Conservation (phyloP, 2,113 vertebrate genomes). For the Chloroceryle aenea region DNA sequence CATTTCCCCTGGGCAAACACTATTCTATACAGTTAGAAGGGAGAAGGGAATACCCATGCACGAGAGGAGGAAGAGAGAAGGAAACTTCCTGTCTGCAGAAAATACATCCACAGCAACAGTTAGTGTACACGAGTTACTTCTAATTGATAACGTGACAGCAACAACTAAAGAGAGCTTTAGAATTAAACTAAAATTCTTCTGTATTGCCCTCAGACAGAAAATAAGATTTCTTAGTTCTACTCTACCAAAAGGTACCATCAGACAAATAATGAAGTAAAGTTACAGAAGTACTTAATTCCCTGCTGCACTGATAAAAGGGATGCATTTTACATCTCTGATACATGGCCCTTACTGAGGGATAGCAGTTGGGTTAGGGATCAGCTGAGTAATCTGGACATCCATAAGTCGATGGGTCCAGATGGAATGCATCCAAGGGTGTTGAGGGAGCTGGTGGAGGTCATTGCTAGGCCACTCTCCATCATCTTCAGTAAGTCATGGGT, state of each 20-base stretch:
- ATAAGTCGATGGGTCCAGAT: too few species aligned
- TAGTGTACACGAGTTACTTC: background rate
- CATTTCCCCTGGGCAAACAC: fast-evolving
- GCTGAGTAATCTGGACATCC: too few species aligned
- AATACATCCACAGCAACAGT: background rate
- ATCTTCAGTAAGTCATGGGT: too few species aligned
- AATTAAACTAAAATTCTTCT: background rate
- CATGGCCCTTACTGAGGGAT: background rate
- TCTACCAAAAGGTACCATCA: background rate
- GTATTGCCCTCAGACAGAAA: background rate
- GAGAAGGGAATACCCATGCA: background rate
- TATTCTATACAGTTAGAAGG: background rate
- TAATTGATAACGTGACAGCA: background rate
- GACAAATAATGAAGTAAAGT: background rate
- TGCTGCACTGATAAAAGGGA: background rate
- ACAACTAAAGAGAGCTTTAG: background rate
- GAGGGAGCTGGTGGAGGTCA: too few species aligned
- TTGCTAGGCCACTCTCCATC: too few species aligned
- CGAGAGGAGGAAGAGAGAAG: fast-evolving
- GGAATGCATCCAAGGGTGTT: too few species aligned
- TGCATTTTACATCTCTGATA: background rate
- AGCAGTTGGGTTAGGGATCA: too few species aligned
- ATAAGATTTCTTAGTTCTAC: background rate
- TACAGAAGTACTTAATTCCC: background rate
- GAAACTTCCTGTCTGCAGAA: background rate